These are phyloP conservation scores for Gallinago jamesoni DNA, from an alignment of 2,113 vertebrate genomes.

Conservation along the genomic window DNA sequence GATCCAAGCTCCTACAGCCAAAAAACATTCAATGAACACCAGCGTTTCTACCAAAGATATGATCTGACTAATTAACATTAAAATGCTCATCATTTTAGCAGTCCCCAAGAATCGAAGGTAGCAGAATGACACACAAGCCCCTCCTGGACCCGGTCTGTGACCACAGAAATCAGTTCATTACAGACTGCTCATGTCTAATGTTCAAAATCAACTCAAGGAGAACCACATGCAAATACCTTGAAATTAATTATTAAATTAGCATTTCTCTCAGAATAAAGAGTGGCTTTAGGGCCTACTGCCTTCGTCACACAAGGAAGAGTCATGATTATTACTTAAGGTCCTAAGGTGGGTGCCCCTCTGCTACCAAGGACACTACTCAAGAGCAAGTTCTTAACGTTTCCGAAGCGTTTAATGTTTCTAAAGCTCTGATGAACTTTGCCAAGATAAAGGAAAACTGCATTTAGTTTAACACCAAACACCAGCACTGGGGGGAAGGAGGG, in stretches of 20 bases:
- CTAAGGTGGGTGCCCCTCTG: neutral
- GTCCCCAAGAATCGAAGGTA: neutral
- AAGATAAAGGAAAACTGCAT: neutral
- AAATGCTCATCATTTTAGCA: neutral
- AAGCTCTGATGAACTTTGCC: neutral
- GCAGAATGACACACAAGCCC: neutral
- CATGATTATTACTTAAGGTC: neutral
- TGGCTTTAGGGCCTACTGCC: neutral
- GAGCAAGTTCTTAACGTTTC: neutral
- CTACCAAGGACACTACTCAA: neutral
- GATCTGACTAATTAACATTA: neutral
- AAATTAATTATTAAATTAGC: neutral
- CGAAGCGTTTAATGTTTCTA: neutral
- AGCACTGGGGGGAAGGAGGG: neutral
- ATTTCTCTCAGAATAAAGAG: neutral
- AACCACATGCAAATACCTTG: neutral
- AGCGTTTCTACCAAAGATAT: neutral
- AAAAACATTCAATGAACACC: neutral
- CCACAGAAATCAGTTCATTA: neutral
- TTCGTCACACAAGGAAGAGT: neutral
- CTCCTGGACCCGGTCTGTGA: neutral
- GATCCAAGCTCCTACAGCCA: conserved; percentile 85
- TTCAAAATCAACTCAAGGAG: neutral
- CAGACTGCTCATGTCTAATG: neutral
- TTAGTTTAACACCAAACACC: neutral